phyloP scores from a whole-genome alignment of 2,888 invertebrate species.

The Taphrorychus bicolor region DNA sequence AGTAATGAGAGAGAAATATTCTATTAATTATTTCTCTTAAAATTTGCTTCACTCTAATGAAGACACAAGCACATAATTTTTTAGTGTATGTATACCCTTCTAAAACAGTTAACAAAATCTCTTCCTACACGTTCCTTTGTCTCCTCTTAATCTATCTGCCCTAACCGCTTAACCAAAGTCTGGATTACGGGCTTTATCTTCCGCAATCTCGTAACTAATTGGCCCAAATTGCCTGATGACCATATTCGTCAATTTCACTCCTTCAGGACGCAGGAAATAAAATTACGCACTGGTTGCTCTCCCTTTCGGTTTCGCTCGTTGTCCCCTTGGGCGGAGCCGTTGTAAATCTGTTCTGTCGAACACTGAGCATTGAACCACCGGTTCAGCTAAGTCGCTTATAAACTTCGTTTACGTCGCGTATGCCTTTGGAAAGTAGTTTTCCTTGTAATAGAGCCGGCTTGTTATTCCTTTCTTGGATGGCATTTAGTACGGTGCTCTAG shows the following conservation, averaged over 20 bases:
- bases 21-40: no score
- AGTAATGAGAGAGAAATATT: no score
- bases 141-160: constrained; percentile 2
- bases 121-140: neutral
- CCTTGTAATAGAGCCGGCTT: neutral
- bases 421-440: neutral
- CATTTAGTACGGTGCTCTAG: constrained; percentile 6
- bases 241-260: constrained; percentile 20
- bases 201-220: constrained; percentile 31
- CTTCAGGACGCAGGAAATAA: constrained; percentile 10
- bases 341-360: neutral
- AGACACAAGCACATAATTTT: neutral
- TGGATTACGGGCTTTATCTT: constrained; percentile 22
- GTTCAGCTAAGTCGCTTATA: neutral
- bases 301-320: no score
- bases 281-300: constrained; percentile 7
- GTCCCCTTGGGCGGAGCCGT: neutral
- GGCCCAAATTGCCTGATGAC: constrained; percentile 27
- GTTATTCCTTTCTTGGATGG: neutral
- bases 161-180: constrained; percentile 11
- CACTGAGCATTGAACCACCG: neutral
- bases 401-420: neutral
- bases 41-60: no score
- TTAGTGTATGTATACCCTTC: neutral
- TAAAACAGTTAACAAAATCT: no score